phyloP scores from a whole-genome alignment of 2,797 vertebrate genomes.

The Poeciliopsis paucimaculata region DNA sequence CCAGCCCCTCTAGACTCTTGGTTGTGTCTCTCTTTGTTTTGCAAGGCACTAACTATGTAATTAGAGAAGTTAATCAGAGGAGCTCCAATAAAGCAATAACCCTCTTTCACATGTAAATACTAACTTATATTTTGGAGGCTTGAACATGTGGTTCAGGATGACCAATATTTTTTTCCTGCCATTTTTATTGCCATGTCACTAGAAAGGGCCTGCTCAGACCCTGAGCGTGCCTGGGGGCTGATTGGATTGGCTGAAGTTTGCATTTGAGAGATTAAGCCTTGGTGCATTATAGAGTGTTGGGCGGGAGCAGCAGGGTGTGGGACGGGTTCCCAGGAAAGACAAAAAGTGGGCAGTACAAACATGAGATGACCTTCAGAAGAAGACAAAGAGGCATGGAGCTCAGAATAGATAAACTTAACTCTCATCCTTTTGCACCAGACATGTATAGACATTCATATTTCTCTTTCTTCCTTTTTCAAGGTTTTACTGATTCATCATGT shows the following conservation, averaged over 20 bases:
- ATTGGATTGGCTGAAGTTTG: slow-evolving; percentile 67
- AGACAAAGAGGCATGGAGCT: slow-evolving; percentile 62
- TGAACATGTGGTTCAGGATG: neutral
- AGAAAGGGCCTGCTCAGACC: slow-evolving; percentile 56
- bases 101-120: slow-evolving; percentile 5
- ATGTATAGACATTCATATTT: slow-evolving; percentile 38
- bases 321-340: slow-evolving; percentile 69
- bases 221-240: slow-evolving; percentile 44
- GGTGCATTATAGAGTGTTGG: slow-evolving; percentile 68
- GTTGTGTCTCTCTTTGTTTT: neutral
- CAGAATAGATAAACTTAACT: slow-evolving; percentile 71
- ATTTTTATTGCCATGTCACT: slow-evolving; percentile 38
- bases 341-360: slow-evolving; percentile 53
- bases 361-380: slow-evolving; percentile 73
- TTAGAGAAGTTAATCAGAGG: slow-evolving; percentile 28
- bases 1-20: neutral
- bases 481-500: slow-evolving; percentile 60
- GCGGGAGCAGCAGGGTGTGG: slow-evolving; percentile 55
- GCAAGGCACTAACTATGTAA: neutral
- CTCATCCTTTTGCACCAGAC: slow-evolving; percentile 49
- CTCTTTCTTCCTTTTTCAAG: slow-evolving; percentile 21
- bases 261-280: slow-evolving; percentile 78
- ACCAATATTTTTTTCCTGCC: slow-evolving; percentile 4
- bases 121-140: slow-evolving; percentile 1
- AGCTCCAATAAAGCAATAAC: neutral